These are phyloP conservation scores for Caenorhabditis sp. DNA, from an alignment of 2,888 invertebrate species.

Conservation along the genomic window DNA sequence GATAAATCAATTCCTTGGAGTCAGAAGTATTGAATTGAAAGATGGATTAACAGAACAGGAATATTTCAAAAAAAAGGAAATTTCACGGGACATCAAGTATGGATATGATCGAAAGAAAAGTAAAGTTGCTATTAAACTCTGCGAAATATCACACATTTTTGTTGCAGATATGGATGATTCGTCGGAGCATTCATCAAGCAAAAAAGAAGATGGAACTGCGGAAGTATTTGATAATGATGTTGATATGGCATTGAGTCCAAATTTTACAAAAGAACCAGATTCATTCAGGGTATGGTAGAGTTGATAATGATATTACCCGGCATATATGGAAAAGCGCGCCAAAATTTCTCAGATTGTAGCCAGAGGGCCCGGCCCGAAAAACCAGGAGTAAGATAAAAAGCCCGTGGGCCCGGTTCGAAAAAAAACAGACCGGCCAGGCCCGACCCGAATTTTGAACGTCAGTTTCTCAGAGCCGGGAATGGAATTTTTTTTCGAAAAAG, in stretches of 20 bases:
- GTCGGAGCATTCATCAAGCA: background rate
- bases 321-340: too few relatives aligned
- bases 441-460: too few relatives aligned
- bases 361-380: too few relatives aligned
- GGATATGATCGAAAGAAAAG: background rate
- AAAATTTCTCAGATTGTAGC: too few relatives aligned
- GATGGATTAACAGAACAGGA: background rate
- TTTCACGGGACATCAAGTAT: background rate
- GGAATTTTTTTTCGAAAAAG: too few relatives aligned
- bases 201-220: background rate
- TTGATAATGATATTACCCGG: too few relatives aligned
- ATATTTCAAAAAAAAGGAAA: background rate
- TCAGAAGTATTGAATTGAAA: background rate
- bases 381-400: too few relatives aligned
- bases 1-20: background rate
- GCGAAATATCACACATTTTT: too few relatives aligned
- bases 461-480: too few relatives aligned
- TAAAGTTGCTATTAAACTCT: background rate
- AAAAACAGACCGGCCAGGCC: too few relatives aligned
- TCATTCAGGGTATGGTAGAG: background rate
- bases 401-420: too few relatives aligned
- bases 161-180: background rate
- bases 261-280: background rate
- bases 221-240: background rate
- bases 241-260: background rate